phyloP scores from a whole-genome alignment of 2,113 vertebrate genomes.

The Picathartes gymnocephalus region DNA sequence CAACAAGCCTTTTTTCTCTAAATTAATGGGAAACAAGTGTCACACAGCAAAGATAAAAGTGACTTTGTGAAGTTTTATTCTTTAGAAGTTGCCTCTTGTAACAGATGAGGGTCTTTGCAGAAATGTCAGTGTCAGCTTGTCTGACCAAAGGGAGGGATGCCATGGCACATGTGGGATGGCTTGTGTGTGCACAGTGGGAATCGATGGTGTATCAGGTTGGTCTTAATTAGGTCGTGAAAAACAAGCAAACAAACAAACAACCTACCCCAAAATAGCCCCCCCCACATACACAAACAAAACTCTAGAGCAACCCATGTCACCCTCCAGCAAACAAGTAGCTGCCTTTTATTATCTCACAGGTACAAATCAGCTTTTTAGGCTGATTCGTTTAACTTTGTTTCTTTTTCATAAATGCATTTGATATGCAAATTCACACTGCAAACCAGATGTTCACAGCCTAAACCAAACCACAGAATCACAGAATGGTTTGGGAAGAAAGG shows the following conservation, averaged over 20 bases:
- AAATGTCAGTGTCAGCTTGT: neutral
- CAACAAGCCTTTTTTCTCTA: constrained; percentile 32
- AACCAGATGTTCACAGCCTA: neutral
- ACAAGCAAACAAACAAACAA: neutral
- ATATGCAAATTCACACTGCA: neutral
- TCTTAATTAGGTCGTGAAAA: neutral
- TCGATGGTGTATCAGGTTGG: neutral
- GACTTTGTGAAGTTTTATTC: constrained; percentile 40
- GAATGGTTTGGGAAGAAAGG: neutral
- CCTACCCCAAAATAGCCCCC: neutral
- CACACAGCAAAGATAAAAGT: neutral
- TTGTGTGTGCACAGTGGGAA: fast-evolving
- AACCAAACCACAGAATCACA: neutral
- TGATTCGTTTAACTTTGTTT: neutral
- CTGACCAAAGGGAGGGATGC: neutral
- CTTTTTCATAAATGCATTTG: neutral
- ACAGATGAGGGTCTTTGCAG: neutral
- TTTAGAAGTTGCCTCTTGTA: neutral
- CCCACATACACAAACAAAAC: neutral
- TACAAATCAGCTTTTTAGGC: neutral
- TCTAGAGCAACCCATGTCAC: neutral
- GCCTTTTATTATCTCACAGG: neutral
- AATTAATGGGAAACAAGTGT: constrained; percentile 54
- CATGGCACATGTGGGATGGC: fast-evolving
- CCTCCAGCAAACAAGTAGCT: neutral